phyloP scores from a whole-genome alignment of 1,140 invertebrate genomes.

The Oedothorax gibbosus region DNA sequence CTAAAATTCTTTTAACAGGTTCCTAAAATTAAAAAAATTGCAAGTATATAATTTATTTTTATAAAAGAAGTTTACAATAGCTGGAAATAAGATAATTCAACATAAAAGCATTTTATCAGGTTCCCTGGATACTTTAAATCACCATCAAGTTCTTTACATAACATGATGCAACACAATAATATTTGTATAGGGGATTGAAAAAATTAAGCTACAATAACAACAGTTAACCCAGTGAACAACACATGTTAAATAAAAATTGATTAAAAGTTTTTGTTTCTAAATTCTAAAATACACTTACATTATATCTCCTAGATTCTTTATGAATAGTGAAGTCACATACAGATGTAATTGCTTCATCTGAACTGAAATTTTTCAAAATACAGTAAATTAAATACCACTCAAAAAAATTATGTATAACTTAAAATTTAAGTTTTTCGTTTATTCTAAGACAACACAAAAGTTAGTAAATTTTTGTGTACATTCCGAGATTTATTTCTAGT shows the following conservation, averaged over 20 bases:
- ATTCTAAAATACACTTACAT: constrained; percentile 42
- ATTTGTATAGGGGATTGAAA: not conserved
- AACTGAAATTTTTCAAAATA: constrained; percentile 70
- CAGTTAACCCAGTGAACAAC: too few species aligned
- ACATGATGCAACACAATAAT: not conserved
- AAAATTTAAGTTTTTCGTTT: too few species aligned
- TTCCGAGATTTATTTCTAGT: not conserved
- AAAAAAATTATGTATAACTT: too few species aligned
- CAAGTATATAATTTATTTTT: too few species aligned
- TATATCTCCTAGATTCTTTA: constrained; percentile 83
- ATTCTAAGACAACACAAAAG: too few species aligned
- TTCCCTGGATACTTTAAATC: not conserved
- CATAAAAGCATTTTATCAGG: too few species aligned
- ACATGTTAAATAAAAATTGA: too few species aligned
- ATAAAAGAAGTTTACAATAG: too few species aligned
- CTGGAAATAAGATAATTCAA: too few species aligned
- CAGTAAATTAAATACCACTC: too few species aligned
- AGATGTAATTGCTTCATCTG: constrained; percentile 89
- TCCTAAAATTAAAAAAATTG: constrained; percentile 60
- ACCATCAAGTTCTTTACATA: not conserved
- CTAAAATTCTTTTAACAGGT: constrained; percentile 85
- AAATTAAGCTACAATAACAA: not conserved
- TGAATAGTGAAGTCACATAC: constrained; percentile 92
- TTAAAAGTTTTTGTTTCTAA: not conserved
- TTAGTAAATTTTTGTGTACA: too few species aligned